These are phyloP conservation scores for Lepisosteus oculatus DNA, from an alignment of 2,113 vertebrate genomes.

Conservation along the genomic window DNA sequence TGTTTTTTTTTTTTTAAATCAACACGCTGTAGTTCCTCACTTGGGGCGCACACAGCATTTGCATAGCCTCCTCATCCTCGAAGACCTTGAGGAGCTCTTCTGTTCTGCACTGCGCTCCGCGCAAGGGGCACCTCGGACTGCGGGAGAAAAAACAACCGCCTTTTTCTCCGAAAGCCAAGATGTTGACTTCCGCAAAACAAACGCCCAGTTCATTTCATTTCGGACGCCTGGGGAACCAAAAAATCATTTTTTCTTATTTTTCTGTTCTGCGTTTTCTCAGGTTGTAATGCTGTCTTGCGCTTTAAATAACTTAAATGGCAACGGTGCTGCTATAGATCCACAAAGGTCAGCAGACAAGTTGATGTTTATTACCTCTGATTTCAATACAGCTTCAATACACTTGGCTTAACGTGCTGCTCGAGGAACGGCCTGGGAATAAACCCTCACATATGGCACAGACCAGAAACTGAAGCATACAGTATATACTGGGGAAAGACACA, in stretches of 20 bases:
- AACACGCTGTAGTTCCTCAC: too few relatives aligned
- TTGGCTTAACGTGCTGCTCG: constrained; percentile 25
- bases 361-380: constrained; percentile 42
- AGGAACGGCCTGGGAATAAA: constrained; percentile 16
- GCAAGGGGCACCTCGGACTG: not conserved
- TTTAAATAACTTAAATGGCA: constrained; percentile 38
- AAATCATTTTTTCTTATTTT: constrained; percentile 16
- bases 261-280: constrained; percentile 20
- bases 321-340: constrained; percentile 30
- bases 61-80: too few relatives aligned
- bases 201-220: constrained; percentile 36
- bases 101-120: too few relatives aligned
- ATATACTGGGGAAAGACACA: constrained; percentile 40
- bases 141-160: not conserved
- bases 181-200: constrained; percentile 34
- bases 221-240: constrained; percentile 29
- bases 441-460: constrained; percentile 25
- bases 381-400: constrained; percentile 24
- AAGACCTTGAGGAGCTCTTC: too few relatives aligned
- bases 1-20: too few relatives aligned
- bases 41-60: too few relatives aligned
- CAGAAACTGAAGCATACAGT: constrained; percentile 43
- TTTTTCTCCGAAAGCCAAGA: constrained; percentile 30
- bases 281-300: constrained; percentile 31
- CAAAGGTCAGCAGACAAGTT: constrained; percentile 51